Evolutionary conservation across 1,140 invertebrate genomes (phyloP), one percentile per base, ranked within the genome.

Genomic region (Tenebrio molitor): DNA sequence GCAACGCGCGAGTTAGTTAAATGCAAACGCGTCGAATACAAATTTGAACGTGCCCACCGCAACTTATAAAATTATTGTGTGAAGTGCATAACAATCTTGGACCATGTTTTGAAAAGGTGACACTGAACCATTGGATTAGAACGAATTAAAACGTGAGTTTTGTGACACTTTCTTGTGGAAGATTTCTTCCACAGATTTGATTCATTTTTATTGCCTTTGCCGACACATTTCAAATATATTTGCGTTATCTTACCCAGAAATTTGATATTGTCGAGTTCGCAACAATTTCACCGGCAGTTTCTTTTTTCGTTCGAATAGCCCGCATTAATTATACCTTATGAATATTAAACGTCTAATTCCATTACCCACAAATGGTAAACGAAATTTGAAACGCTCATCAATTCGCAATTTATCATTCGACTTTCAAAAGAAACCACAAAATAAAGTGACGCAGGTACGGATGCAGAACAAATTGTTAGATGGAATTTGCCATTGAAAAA

Each of bases 1-100:
- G 15, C 44, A 50, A 50, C 44, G 44, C 44, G 44, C 44, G 19
- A 50, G 44, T 50, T 50, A n/a, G n/a, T n/a, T n/a, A n/a, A 17
- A 50, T 10, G 19, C 44, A 50, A 8, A 50, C 19, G 44, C 19
- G 7, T 50, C 44, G 44, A 50, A 50, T 50, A 50, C 44, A 50
- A 50, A 50, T 50, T 50, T 50, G 44, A 50, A 50, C 44, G 44
- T 50, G 44, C 19, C 10, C 19, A 19, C 23, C 23, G 19, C 44
- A 50, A 16, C 19, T 21, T 21, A 10, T n/a, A 50, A 50, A 50
- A 23, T 50, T 50, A 19, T 50, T 5, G 2, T 50, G 44, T 50
- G 29, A 10, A 33, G 29, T 33, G 44, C 44, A 50, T 50, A 50
- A 23, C 23, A 50, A 21, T 50, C 5, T 7, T 17, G 15, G 44